These are phyloP conservation scores for Oreocharis arfaki DNA, from an alignment of 2,113 vertebrate genomes.

Conservation along the genomic window DNA sequence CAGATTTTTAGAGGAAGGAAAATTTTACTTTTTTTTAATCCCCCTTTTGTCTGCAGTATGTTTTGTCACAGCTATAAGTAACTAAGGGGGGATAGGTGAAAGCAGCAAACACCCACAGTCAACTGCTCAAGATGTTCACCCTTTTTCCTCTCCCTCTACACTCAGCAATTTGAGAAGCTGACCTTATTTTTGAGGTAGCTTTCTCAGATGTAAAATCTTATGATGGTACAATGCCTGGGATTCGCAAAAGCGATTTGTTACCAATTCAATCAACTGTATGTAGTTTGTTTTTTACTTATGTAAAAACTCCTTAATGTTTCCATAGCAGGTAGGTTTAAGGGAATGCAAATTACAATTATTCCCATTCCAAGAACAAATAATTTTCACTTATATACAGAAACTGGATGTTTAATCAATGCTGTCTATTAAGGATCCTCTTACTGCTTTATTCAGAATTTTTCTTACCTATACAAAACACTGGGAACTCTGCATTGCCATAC, in stretches of 20 bases:
- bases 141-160: neutral
- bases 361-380: neutral
- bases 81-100: neutral
- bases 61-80: neutral
- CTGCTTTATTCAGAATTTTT: neutral
- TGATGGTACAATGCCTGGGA: neutral
- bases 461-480: neutral
- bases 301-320: neutral
- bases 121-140: neutral
- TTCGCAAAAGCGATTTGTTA: neutral
- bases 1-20: neutral
- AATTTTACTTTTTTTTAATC: neutral
- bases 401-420: neutral
- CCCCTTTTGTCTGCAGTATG: neutral
- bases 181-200: neutral
- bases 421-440: neutral
- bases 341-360: neutral
- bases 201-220: neutral
- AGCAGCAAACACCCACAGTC: neutral
- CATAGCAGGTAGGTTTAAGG: neutral
- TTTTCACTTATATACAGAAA: neutral
- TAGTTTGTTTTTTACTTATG: neutral
- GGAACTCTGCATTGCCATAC: neutral
- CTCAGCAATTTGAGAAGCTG: neutral
- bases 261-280: neutral